A percentile compares a stretch with the other conserved stretches of the same genome.
Evolutionary conservation across 2,888 invertebrate genomes (phyloP).

Genomic region (Pristionchus exspectatus): DNA sequence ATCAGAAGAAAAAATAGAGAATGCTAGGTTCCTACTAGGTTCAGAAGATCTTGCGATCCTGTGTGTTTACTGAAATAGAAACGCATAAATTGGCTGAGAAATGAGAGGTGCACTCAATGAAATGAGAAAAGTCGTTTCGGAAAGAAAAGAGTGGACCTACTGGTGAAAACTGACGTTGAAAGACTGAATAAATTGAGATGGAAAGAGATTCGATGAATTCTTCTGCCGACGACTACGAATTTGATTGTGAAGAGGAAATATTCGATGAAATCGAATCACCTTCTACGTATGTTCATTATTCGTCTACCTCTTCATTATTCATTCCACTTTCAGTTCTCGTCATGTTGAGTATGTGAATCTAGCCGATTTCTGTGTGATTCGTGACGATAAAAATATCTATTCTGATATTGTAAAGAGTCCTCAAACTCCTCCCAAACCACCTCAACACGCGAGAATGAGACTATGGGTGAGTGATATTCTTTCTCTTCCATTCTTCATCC

Average conservation of each 20-base stretch:
- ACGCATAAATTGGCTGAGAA: background rate
- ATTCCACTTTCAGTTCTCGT: conserved; percentile 26
- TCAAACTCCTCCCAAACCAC: conserved; percentile 40
- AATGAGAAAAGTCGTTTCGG: background rate
- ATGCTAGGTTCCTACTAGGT: background rate
- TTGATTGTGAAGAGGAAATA: conserved; percentile 73
- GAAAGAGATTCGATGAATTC: conserved; percentile 75
- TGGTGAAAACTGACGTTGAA: background rate
- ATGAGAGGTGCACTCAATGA: background rate
- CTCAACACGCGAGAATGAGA: conserved; percentile 43
- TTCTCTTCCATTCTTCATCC: background rate
- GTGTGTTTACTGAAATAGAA: background rate
- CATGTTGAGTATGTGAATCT: conserved; percentile 74
- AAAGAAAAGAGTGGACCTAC: background rate
- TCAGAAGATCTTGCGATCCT: background rate
- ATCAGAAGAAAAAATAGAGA: background rate
- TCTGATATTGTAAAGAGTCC: conserved; percentile 69
- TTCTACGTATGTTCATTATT: conserved; percentile 23
- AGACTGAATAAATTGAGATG: conserved; percentile 60
- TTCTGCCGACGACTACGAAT: conserved; percentile 74
- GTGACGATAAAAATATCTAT: conserved; percentile 71
- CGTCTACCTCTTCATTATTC: background rate
- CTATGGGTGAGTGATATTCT: conserved; percentile 40
- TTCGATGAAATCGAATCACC: conserved; percentile 68
- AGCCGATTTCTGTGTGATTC: conserved; percentile 71